phyloP scores from a whole-genome alignment of 2,113 vertebrate genomes.

The Spea bombifrons region DNA sequence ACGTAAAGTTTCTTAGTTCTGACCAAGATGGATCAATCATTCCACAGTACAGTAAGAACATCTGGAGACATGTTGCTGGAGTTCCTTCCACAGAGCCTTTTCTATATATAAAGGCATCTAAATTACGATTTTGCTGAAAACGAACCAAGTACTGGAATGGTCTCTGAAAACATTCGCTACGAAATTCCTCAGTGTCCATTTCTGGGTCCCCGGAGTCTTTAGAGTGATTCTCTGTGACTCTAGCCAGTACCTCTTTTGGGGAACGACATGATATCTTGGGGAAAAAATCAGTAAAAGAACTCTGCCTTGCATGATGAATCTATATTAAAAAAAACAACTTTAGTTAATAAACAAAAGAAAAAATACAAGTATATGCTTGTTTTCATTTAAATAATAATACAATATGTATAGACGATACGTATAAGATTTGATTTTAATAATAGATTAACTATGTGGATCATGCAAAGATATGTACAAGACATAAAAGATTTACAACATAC shows the following conservation, averaged over 20 bases:
- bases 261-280: slow-evolving; percentile 81
- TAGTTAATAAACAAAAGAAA: not conserved
- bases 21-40: slow-evolving; percentile 86
- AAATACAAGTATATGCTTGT: not conserved
- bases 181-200: slow-evolving; percentile 81
- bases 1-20: slow-evolving; percentile 85
- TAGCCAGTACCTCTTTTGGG: slow-evolving; percentile 82
- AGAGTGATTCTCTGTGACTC: slow-evolving; percentile 56
- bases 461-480: too few species aligned
- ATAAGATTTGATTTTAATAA: too few species aligned
- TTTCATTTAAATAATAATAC: too few species aligned
- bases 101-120: slow-evolving; percentile 74
- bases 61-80: slow-evolving; percentile 79
- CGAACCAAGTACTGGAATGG: slow-evolving; percentile 87
- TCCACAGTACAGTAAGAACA: slow-evolving; percentile 82
- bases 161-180: slow-evolving; percentile 82
- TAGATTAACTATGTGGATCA: too few species aligned
- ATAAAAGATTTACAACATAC: too few species aligned
- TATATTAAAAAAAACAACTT: slow-evolving; percentile 43
- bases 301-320: slow-evolving; percentile 46
- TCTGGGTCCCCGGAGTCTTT: slow-evolving; percentile 61
- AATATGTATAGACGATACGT: too few species aligned
- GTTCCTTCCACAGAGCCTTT: slow-evolving; percentile 66
- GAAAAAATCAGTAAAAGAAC: slow-evolving; percentile 78
- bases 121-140: slow-evolving; percentile 62